Conservation (phyloP, 2,113 vertebrate genomes). For the Pica pica region DNA sequence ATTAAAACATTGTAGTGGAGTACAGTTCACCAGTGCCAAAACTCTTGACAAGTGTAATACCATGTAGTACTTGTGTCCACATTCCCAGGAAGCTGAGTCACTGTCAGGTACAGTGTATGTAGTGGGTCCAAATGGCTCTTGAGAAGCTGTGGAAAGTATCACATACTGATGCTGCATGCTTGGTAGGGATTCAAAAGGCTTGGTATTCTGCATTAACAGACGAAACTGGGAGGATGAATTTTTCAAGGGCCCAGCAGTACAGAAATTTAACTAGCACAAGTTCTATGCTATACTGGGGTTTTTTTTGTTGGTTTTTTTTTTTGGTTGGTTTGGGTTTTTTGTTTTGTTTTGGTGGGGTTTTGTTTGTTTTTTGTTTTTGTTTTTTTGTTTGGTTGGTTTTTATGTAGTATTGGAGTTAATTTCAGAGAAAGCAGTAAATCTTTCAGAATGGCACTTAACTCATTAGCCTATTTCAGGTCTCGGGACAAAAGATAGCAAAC, state of each 20-base stretch:
- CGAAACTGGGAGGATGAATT: not conserved
- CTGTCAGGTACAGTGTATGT: not conserved
- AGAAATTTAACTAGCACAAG: not conserved
- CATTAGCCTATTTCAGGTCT: not conserved
- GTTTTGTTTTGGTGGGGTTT: not conserved
- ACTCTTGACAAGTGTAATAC: not conserved
- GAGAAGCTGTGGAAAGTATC: not conserved
- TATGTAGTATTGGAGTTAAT: not conserved
- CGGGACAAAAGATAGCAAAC: not conserved
- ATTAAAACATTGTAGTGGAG: not conserved
- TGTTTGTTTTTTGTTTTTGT: not conserved
- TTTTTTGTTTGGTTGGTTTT: not conserved
- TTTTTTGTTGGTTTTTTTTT: no score
- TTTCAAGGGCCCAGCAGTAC: not conserved
- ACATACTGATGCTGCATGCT: not conserved
- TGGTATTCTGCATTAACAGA: not conserved
- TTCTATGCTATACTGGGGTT: not conserved
- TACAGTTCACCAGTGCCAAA: not conserved
- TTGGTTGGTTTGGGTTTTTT: not conserved
- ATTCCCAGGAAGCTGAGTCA: not conserved
- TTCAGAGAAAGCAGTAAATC: not conserved
- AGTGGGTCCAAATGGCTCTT: not conserved
- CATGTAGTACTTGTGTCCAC: no score
- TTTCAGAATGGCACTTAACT: not conserved
- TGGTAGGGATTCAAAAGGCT: not conserved